Percentiles rank a stretch among this genome's conserved stretches.
These are phyloP conservation scores for Reticulitermes lucifugus DNA, from an alignment of 2,888 invertebrate species.

Conservation along the genomic window DNA sequence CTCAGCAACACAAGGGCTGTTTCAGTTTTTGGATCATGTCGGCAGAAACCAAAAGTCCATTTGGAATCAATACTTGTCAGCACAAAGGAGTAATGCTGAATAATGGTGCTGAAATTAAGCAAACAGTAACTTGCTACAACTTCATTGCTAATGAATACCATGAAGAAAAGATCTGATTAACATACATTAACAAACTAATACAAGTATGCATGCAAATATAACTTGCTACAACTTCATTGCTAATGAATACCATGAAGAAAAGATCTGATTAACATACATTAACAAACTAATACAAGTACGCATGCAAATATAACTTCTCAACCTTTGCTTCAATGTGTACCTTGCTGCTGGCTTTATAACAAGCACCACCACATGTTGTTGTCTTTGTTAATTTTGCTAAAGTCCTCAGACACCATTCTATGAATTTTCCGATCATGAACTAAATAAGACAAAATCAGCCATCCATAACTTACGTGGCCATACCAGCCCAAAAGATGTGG, in stretches of 20 bases:
- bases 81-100: conserved; percentile 97
- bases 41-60: conserved; percentile 97
- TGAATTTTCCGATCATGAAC: no score
- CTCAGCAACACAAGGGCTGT: conserved; percentile 88
- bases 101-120: conserved; percentile 74
- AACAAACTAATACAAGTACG: no score
- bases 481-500: no score
- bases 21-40: conserved; percentile 91
- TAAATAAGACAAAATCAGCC: no score
- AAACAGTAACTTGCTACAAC: not conserved
- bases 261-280: not conserved
- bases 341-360: no score
- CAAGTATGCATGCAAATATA: no score
- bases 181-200: not conserved
- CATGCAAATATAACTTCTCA: no score
- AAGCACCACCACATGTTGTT: no score
- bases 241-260: not conserved
- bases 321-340: no score
- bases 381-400: no score
- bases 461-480: no score
- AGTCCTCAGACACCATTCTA: no score
- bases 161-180: not conserved
- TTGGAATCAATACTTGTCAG: conserved; percentile 94
- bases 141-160: not conserved
- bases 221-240: not conserved